phyloP scores from a whole-genome alignment of 2,797 vertebrate genomes.

The Sebastes jordani region DNA sequence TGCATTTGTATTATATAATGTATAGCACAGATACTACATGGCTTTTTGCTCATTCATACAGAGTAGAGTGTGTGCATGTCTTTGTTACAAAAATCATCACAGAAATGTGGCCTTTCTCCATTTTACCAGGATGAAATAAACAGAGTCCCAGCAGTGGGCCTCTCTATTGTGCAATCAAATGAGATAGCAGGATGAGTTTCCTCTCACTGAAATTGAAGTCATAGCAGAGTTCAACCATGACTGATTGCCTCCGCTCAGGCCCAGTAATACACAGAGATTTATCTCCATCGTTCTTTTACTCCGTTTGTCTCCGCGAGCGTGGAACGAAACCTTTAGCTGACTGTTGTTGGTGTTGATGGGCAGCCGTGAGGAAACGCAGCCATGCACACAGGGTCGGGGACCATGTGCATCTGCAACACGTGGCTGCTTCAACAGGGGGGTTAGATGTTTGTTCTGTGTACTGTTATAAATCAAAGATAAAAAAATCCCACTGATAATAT shows the following conservation, averaged over 20 bases:
- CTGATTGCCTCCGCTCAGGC: slow-evolving; percentile 65
- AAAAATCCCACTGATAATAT: not conserved
- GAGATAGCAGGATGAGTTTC: slow-evolving; percentile 58
- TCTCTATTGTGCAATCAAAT: slow-evolving; percentile 65
- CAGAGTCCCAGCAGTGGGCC: slow-evolving; percentile 17
- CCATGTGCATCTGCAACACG: slow-evolving; percentile 9
- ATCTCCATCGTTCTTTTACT: slow-evolving; percentile 42
- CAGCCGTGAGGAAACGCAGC: slow-evolving; percentile 13
- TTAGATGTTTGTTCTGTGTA: not conserved
- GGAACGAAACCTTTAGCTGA: slow-evolving; percentile 26
- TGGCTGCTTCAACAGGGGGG: not conserved
- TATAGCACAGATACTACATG: too few species aligned
- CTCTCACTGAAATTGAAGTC: slow-evolving; percentile 65
- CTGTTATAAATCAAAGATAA: not conserved
- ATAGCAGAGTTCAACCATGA: slow-evolving; percentile 63
- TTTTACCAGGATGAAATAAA: slow-evolving; percentile 26
- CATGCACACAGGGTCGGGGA: not conserved
- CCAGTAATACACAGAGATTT: slow-evolving; percentile 36
- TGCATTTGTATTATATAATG: not conserved
- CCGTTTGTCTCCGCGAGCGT: slow-evolving; percentile 24
- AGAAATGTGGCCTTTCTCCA: slow-evolving; percentile 15
- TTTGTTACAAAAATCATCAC: slow-evolving; percentile 2
- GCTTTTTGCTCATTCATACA: not conserved
- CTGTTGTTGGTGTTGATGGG: slow-evolving; percentile 21
- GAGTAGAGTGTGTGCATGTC: not conserved